These are phyloP conservation scores for Pseudopleuronectes americanus DNA, from an alignment of 2,797 vertebrate species.

Conservation along the genomic window DNA sequence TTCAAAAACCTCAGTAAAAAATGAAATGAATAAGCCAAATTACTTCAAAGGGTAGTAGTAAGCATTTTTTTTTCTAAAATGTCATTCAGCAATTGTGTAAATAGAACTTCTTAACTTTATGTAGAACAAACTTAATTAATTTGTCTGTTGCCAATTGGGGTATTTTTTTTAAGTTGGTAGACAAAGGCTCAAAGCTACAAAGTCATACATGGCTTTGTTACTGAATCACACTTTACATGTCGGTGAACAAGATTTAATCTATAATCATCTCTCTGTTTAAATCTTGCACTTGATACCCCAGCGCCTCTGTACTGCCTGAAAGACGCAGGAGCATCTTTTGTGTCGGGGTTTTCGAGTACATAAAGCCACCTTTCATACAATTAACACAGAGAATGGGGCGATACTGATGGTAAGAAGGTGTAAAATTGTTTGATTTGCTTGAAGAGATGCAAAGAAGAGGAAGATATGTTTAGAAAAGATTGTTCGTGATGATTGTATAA, in stretches of 20 bases:
- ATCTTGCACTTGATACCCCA: constrained; percentile 25
- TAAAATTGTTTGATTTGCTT: constrained; percentile 74
- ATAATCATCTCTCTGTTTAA: constrained; percentile 40
- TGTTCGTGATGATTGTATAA: constrained; percentile 54
- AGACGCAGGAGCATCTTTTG: constrained; percentile 43
- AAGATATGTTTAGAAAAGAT: constrained; percentile 61
- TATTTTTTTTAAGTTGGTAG: background rate
- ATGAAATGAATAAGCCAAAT: too few species aligned
- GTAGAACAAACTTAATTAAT: too few species aligned
- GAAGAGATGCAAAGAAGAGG: constrained; percentile 66
- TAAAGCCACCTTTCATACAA: constrained; percentile 63
- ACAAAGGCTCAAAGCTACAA: background rate
- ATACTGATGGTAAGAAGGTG: constrained; percentile 63
- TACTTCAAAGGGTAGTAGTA: too few species aligned
- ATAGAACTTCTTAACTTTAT: too few species aligned
- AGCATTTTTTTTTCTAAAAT: too few species aligned
- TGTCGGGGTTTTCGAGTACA: constrained; percentile 55
- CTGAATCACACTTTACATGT: constrained; percentile 2
- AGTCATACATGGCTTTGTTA: background rate
- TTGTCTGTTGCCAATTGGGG: too few species aligned
- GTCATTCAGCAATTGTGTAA: too few species aligned
- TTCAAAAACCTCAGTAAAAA: too few species aligned
- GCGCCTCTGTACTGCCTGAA: constrained; percentile 55
- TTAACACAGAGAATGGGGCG: constrained; percentile 52
- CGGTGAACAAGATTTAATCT: constrained; percentile 23